Base-by-base conservation (phyloP, 2,888 invertebrate species). In the Lasioglossum lativentre region DNA sequence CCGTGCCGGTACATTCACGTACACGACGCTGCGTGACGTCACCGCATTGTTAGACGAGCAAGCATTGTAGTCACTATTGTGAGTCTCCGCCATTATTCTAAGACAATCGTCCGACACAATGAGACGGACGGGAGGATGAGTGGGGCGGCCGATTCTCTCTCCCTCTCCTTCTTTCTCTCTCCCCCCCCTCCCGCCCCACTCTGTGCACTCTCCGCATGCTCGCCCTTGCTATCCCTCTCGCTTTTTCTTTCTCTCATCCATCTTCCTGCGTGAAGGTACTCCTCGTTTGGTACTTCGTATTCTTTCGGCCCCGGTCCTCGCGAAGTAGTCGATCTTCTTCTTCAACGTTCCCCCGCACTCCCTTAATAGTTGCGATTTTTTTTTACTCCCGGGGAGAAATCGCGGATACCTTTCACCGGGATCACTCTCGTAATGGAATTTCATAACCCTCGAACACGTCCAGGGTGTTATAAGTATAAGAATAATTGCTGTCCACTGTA, bases 1-100 rank as follows among this genome's bases (percentile, higher is more conserved):
- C 88, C 91, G 92, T 92, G 86, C 91, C 92, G 90, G 93, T 93
- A 93, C 93, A 94, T 94, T 93, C 94, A 93, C 93, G 92, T 93
- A 93, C 92, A 93, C 92, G 93, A 90, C 91, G 91, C 91, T 92
- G 93, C 93, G 93, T 94, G 94, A 94, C 94, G 94, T 94, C 94
- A 94, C 93, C 93, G 94, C 95, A 95, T 95, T 95, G 95, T 95
- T 95, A 95, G 95, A 95, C 94, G 95, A 95, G 95, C 94, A 94
- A 95, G 95, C 95, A 95, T 95, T 95, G 95, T 95, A 95, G 94
- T 95, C 94, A 95, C 95, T 95, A 95, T 95, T 95, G 95, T 95
- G 95, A 95, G 95, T 94, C 95, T 94, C 93, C 93, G 94, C 95
- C 95, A 95, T 95, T 95, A 95, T 95, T 95, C 95, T 95, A 95